Conservation (phyloP, 2,888 invertebrate genomes). For the Netelia inedita region DNA sequence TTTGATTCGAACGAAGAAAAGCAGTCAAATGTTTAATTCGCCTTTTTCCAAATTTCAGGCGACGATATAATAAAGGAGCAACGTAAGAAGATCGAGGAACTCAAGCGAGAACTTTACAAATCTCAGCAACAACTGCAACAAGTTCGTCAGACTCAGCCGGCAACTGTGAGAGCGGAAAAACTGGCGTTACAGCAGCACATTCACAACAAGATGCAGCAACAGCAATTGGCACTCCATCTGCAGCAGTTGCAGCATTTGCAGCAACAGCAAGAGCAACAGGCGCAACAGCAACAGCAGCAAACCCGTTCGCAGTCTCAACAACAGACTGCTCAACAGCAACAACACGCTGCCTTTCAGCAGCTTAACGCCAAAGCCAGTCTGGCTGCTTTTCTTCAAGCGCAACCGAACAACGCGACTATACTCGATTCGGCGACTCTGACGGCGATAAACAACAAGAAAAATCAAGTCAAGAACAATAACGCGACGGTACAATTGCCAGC, state of each 20-base stretch:
- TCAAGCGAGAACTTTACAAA: conserved; percentile 92
- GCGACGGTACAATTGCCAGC: conserved; percentile 83
- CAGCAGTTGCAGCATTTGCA: conserved; percentile 89
- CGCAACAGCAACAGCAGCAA: conserved; percentile 86
- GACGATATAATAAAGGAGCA: conserved; percentile 94
- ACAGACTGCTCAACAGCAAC: conserved; percentile 79
- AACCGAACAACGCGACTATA: conserved; percentile 82
- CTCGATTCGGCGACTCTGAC: conserved; percentile 82
- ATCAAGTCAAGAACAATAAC: conserved; percentile 81
- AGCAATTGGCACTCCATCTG: conserved; percentile 86
- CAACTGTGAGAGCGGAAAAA: conserved; percentile 86
- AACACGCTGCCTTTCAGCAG: conserved; percentile 83
- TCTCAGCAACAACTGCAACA: conserved; percentile 92
- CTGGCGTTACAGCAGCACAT: conserved; percentile 88
- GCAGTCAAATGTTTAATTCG: no score
- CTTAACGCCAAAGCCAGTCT: conserved; percentile 85
- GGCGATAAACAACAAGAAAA: conserved; percentile 84
- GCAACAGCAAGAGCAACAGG: conserved; percentile 87
- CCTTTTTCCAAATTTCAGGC: conserved; percentile 79
- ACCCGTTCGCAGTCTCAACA: conserved; percentile 75
- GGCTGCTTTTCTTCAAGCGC: conserved; percentile 85
- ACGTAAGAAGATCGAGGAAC: conserved; percentile 94
- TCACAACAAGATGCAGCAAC: conserved; percentile 90
- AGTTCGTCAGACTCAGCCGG: conserved; percentile 88
- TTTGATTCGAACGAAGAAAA: no score